phyloP scores from a whole-genome alignment of 2,113 vertebrate genomes.

The Periophthalmodon schlosseri region DNA sequence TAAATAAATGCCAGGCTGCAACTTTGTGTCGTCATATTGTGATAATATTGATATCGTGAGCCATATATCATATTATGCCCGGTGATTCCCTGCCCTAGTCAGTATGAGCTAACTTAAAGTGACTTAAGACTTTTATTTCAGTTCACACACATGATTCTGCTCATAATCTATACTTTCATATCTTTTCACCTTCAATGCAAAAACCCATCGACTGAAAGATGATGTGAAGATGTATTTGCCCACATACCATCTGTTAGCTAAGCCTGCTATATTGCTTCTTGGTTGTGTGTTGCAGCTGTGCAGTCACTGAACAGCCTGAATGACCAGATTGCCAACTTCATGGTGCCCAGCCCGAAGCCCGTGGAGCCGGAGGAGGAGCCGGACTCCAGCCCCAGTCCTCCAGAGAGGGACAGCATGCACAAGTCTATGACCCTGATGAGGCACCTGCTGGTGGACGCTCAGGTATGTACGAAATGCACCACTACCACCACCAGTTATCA shows the following conservation, averaged over 20 bases:
- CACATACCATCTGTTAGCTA: not conserved
- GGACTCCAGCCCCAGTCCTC: constrained; percentile 72
- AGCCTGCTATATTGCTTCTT: not conserved
- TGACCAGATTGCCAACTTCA: constrained; percentile 91
- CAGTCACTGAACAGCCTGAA: constrained; percentile 89
- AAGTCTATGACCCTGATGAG: constrained; percentile 89
- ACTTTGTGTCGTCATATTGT: no score
- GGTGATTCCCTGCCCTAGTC: no score
- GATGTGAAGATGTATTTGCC: not conserved
- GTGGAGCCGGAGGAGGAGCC: constrained; percentile 85
- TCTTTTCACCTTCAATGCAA: not conserved
- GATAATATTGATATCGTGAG: no score
- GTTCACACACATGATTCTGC: not conserved
- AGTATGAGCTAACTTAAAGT: no score
- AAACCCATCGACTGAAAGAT: not conserved
- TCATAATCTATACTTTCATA: not conserved
- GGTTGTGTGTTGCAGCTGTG: constrained; percentile 75
- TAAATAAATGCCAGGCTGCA: no score
- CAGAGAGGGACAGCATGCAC: constrained; percentile 84
- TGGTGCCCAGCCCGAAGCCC: constrained; percentile 82
- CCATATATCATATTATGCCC: no score
- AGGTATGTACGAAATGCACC: constrained; percentile 74
- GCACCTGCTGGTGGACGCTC: constrained; percentile 89
- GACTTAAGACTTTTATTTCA: not conserved
- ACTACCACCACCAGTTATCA: not conserved